phyloP scores from a whole-genome alignment of 2,113 vertebrate genomes.

The Hyaena hyaena region DNA sequence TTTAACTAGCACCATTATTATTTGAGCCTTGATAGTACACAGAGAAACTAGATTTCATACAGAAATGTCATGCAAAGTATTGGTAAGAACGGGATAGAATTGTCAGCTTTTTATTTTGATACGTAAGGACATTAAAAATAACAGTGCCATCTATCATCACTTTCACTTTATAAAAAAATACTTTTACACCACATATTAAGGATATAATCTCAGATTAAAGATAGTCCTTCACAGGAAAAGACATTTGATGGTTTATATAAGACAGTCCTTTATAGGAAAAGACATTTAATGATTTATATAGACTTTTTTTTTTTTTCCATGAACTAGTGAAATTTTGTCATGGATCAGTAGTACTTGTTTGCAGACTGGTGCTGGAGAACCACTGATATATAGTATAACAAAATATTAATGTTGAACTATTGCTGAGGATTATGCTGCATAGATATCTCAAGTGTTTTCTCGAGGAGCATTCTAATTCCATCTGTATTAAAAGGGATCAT shows the following conservation, averaged over 20 bases:
- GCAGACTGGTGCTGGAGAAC: conserved; percentile 42
- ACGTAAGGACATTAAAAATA: conserved; percentile 41
- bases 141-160: conserved; percentile 8
- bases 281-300: conserved; percentile 45
- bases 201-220: conserved; percentile 55
- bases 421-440: conserved; percentile 42
- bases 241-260: conserved; percentile 42
- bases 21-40: neutral
- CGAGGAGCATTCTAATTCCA: conserved; percentile 62
- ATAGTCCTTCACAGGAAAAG: conserved; percentile 36
- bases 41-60: conserved; percentile 33
- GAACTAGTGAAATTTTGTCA: conserved; percentile 63
- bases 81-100: conserved; percentile 1
- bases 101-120: conserved; percentile 44
- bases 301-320: conserved; percentile 47
- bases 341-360: conserved; percentile 59
- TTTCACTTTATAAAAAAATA: conserved; percentile 54
- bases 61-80: conserved; percentile 21
- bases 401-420: conserved; percentile 43
- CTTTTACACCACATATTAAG: conserved; percentile 59
- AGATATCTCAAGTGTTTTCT: conserved; percentile 53
- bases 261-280: conserved; percentile 35
- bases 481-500: conserved; percentile 73
- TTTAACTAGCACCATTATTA: conserved; percentile 36
- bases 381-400: conserved; percentile 52